Percentiles rank a stretch among this genome's conserved stretches.
These are phyloP conservation scores for Colletes gigas DNA, from an alignment of 1,140 invertebrate species.

Conservation along the genomic window DNA sequence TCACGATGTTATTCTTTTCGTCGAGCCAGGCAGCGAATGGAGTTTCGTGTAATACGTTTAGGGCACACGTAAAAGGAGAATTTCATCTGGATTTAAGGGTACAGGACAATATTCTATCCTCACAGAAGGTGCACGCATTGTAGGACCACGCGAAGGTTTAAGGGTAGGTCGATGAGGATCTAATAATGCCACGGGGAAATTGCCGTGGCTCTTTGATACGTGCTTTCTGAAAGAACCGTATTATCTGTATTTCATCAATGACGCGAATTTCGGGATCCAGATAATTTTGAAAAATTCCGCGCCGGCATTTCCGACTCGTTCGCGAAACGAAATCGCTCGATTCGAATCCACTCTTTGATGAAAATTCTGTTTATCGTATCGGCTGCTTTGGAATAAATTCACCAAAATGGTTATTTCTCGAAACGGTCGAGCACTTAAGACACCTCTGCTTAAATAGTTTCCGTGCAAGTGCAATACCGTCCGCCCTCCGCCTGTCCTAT, in stretches of 20 bases:
- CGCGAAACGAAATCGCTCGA: too few relatives aligned
- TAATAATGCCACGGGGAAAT: conserved; percentile 1
- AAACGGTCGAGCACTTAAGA: too few relatives aligned
- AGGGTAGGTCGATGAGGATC: neutral
- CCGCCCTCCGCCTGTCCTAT: neutral
- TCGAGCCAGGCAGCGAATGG: neutral
- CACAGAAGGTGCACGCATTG: neutral
- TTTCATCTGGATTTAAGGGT: neutral
- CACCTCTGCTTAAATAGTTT: too few relatives aligned
- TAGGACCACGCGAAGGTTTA: neutral
- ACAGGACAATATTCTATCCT: neutral
- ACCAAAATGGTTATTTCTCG: too few relatives aligned
- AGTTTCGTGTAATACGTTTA: neutral
- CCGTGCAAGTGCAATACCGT: neutral
- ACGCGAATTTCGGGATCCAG: too few relatives aligned
- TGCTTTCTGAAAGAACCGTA: neutral
- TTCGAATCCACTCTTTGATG: too few relatives aligned
- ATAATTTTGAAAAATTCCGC: too few relatives aligned
- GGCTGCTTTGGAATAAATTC: too few relatives aligned
- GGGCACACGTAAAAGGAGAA: neutral
- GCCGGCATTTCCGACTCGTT: too few relatives aligned
- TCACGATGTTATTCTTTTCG: neutral
- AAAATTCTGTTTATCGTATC: too few relatives aligned
- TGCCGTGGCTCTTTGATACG: neutral
- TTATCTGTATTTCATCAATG: neutral